Percentiles rank a stretch among this genome's conserved stretches.
These are phyloP conservation scores for Caenorhabditis sinica DNA, from an alignment of 2,888 invertebrate genomes.

Conservation along the genomic window DNA sequence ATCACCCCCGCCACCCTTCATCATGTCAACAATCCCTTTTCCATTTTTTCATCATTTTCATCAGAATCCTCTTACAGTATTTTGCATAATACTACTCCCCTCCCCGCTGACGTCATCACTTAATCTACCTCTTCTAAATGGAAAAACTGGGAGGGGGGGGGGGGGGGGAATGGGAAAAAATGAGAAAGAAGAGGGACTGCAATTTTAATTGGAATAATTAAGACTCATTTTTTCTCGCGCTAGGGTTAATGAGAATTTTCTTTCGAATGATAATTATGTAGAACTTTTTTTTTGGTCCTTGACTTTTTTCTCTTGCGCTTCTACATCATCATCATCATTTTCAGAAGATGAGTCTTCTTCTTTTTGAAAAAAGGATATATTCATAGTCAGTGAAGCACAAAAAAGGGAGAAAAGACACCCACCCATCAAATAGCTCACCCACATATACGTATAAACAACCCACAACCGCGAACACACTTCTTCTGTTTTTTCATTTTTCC, in stretches of 20 bases:
- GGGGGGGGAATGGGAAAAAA: background rate
- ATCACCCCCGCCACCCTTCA: constrained; percentile 37
- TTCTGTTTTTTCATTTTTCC: too few species aligned
- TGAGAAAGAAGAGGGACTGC: constrained; percentile 14
- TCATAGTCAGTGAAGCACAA: constrained; percentile 4
- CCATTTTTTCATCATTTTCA: background rate
- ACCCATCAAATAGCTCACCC: constrained; percentile 10
- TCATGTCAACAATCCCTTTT: background rate
- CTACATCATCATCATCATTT: too few species aligned
- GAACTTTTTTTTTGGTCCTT: background rate
- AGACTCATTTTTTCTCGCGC: background rate
- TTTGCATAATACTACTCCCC: constrained; percentile 36
- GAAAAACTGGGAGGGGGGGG: too few species aligned
- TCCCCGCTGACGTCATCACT: constrained; percentile 24
- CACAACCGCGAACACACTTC: too few species aligned
- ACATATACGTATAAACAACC: background rate
- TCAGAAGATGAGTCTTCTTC: background rate
- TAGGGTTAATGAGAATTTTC: background rate
- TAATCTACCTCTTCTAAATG: constrained; percentile 12
- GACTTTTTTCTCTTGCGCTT: background rate
- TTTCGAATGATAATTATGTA: constrained; percentile 20
- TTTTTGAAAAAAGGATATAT: background rate
- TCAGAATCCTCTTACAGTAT: constrained; percentile 19
- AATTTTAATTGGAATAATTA: constrained; percentile 45
- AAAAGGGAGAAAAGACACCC: background rate